Evolutionary conservation across 1,140 invertebrate species (phyloP).

Genomic region (Caerostris extrusa): DNA sequence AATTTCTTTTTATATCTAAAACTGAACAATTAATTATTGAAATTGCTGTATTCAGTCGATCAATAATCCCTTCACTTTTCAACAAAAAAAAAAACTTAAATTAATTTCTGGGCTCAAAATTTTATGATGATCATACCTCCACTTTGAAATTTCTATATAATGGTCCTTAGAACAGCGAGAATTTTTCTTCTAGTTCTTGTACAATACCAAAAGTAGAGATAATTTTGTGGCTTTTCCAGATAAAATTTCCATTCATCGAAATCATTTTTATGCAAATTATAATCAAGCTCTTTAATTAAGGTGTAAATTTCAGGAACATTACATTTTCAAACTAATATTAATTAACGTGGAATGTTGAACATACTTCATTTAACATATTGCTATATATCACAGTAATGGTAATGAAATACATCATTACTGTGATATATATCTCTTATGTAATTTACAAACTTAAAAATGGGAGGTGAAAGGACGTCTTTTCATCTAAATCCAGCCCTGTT

Average conservation of each 20-base stretch:
- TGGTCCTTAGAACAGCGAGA: not conserved
- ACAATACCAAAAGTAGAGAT: not conserved
- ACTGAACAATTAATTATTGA: not conserved
- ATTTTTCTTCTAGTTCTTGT: not conserved
- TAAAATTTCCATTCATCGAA: not conserved
- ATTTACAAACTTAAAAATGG: too few relatives aligned
- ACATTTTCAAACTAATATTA: too few relatives aligned
- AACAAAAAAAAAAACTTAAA: not conserved
- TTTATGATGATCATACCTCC: not conserved
- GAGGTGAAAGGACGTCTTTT: too few relatives aligned
- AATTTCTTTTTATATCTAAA: not conserved
- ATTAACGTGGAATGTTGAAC: too few relatives aligned
- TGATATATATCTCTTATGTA: too few relatives aligned
- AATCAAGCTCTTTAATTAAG: too few relatives aligned
- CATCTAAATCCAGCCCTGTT: too few relatives aligned
- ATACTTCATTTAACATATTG: too few relatives aligned
- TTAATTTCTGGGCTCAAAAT: not conserved
- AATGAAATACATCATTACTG: too few relatives aligned
- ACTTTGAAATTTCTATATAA: not conserved
- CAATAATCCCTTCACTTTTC: not conserved
- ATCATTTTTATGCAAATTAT: not conserved
- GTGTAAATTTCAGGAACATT: too few relatives aligned
- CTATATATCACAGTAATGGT: too few relatives aligned
- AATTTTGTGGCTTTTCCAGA: not conserved
- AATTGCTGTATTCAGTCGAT: not conserved